Percentiles rank a stretch among this genome's conserved stretches.
phyloP scores from a whole-genome alignment of 2,888 invertebrate species.

The Sinotaia quadrata region DNA sequence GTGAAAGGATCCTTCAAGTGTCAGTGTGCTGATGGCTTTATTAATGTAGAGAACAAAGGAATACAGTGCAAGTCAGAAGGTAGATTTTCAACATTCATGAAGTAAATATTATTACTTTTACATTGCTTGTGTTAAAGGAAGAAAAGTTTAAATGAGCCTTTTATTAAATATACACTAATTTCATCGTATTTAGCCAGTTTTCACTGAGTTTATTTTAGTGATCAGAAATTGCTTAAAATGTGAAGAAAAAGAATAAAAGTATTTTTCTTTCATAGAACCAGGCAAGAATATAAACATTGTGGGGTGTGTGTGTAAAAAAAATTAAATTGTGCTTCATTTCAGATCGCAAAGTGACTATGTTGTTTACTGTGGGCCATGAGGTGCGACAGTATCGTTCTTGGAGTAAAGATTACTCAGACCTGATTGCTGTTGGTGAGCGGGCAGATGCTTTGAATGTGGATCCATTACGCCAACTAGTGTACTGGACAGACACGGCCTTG shows the following conservation, averaged over 20 bases:
- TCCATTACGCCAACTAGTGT: conserved; percentile 79
- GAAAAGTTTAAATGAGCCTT: neutral
- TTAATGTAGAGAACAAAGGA: conserved; percentile 52
- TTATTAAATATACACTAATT: neutral
- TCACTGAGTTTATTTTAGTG: no score
- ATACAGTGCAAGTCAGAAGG: conserved; percentile 59
- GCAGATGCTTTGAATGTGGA: conserved; percentile 94
- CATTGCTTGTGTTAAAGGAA: neutral
- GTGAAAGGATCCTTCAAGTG: conserved; percentile 92
- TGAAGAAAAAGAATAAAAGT: neutral
- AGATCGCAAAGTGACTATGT: conserved; percentile 61
- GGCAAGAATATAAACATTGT: neutral
- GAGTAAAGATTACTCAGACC: conserved; percentile 74
- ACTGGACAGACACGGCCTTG: conserved; percentile 95
- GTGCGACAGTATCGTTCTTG: conserved; percentile 74
- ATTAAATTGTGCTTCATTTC: conserved; percentile 14
- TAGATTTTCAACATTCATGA: no score
- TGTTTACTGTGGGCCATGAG: conserved; percentile 87
- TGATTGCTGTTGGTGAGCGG: conserved; percentile 87
- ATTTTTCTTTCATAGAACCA: neutral
- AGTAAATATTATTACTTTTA: neutral
- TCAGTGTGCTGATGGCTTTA: conserved; percentile 78
- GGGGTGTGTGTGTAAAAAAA: no score
- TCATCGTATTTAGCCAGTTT: no score
- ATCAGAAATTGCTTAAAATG: neutral